Percentiles rank a stretch among this genome's conserved stretches.
phyloP scores from a whole-genome alignment of 2,888 invertebrate species.

The Netelia inedita region DNA sequence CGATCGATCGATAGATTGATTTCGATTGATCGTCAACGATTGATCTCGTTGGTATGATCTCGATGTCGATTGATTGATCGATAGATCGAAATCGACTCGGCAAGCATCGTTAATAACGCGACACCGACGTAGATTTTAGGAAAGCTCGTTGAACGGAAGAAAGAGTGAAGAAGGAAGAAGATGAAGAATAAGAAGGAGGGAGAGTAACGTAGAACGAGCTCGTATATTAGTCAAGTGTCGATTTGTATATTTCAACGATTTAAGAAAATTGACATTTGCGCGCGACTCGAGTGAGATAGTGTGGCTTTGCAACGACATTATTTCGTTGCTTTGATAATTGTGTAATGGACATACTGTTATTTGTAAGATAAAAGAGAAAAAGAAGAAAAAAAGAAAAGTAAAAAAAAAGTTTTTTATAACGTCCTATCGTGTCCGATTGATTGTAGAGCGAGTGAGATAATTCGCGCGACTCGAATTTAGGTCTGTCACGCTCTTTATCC shows the following conservation, averaged over 20 bases:
- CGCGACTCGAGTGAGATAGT: slow-evolving; percentile 25
- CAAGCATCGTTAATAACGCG: neutral
- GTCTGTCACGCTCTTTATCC: slow-evolving; percentile 69
- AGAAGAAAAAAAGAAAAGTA: too few relatives aligned
- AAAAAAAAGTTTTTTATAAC: slow-evolving; percentile 72
- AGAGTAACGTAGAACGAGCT: neutral
- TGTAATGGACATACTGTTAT: slow-evolving; percentile 78
- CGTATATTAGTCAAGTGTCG: slow-evolving; percentile 41
- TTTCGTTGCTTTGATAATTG: slow-evolving; percentile 75
- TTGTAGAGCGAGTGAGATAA: slow-evolving; percentile 16
- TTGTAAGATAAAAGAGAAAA: slow-evolving; percentile 82
- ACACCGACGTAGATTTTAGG: neutral
- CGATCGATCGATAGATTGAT: slow-evolving; percentile 28
- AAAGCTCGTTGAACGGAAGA: neutral
- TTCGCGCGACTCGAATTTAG: slow-evolving; percentile 16
- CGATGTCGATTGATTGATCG: slow-evolving; percentile 6
- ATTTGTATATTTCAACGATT: slow-evolving; percentile 31
- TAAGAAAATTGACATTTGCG: slow-evolving; percentile 1
- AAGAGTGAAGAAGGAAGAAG: neutral
- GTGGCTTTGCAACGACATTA: slow-evolving; percentile 54
- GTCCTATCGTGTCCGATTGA: slow-evolving; percentile 22
- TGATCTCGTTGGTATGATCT: neutral
- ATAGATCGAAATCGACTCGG: neutral
- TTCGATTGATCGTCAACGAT: neutral
- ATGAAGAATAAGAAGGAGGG: neutral